Base-by-base conservation (phyloP, 2,113 vertebrate species). In the Trogon melanurus region DNA sequence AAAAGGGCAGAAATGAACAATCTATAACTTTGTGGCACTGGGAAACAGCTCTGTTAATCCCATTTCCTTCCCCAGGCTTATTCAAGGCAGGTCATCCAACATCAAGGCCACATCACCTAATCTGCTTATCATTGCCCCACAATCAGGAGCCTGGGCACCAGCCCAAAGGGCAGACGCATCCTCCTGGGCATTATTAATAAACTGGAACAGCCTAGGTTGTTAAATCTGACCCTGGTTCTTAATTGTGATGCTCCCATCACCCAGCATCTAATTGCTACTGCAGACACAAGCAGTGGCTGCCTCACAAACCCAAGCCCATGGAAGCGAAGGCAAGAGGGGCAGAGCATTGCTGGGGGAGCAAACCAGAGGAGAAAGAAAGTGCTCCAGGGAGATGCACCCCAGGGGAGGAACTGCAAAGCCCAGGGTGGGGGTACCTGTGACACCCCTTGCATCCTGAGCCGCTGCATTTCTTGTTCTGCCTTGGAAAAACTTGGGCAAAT, bases 1-100 rank as follows among this genome's bases (percentile, higher is more conserved):
- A 93, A 91, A 96, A 92, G 76, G 67, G 32, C 89, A 96, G 89
- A 89, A 95, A 89, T 67, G 80, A 87, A 71, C 94, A 95, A 92
- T 92, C 91, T 89, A 34, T 79, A 89, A 78, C 11, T 91, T 32
- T 27, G 53, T 71, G 71, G 94, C 57, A 89, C 26, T 0, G 7
- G 88, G 69, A 95, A 97, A 74, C 14, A 67, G 80, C 86, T 89
- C 93, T 71, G 47, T 76, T 89, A 96, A 95, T 95, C 57, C 89
- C 2, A 3, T 89, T 97, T 96, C 95, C 95, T 97, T 89, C 60
- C 44, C 32, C 0, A 1, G 5, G 13, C 1, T 80, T 80, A 78
- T 19, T 91, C 91, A 84, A 64, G n/a, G 75, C 41, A 82, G 66
- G 79, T 53, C 58, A 85, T 53, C n/a, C 32, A 96, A n/a, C 85